A percentile compares a stretch with the other conserved stretches of the same genome.
phyloP scores from a whole-genome alignment of 35 echinoderm and acorn worm species.

The Apostichopus californicus region DNA sequence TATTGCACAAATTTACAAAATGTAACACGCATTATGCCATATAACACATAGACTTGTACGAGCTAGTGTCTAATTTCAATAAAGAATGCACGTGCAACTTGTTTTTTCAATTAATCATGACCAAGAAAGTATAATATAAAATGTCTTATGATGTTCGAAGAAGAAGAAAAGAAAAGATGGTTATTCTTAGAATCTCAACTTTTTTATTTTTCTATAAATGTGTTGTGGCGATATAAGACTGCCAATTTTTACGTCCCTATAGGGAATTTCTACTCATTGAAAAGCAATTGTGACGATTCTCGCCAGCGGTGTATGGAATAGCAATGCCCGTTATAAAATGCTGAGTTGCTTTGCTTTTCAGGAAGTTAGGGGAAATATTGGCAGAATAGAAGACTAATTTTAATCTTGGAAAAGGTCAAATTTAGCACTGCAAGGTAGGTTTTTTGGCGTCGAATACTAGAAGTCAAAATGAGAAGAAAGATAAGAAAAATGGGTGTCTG shows the following conservation, averaged over 20 bases:
- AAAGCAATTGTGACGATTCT: conserved; percentile 6
- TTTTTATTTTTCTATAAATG: not conserved
- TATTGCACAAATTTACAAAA: too few relatives aligned
- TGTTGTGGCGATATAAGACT: not conserved
- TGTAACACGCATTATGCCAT: too few relatives aligned
- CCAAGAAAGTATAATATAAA: too few relatives aligned
- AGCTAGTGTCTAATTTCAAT: too few relatives aligned
- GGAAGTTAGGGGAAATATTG: not conserved
- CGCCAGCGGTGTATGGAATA: not conserved
- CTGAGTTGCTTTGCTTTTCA: not conserved
- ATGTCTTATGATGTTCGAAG: too few relatives aligned
- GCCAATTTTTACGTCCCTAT: conserved; percentile 18
- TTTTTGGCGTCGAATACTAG: conserved; percentile 7
- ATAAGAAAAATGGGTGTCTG: not conserved
- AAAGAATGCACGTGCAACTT: too few relatives aligned
- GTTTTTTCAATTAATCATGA: too few relatives aligned
- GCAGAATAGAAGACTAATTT: not conserved
- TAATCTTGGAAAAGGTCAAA: conserved; percentile 8
- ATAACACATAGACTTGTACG: too few relatives aligned
- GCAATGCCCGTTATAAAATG: not conserved
- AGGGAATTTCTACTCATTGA: conserved; percentile 1
- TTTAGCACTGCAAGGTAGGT: conserved; percentile 12
- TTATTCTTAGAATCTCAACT: too few relatives aligned
- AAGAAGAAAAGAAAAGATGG: too few relatives aligned
- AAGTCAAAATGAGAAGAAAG: not conserved